Percentiles rank a stretch among this genome's conserved stretches.
phyloP scores from a whole-genome alignment of 2,113 vertebrate species.

The Procapra przewalskii region DNA sequence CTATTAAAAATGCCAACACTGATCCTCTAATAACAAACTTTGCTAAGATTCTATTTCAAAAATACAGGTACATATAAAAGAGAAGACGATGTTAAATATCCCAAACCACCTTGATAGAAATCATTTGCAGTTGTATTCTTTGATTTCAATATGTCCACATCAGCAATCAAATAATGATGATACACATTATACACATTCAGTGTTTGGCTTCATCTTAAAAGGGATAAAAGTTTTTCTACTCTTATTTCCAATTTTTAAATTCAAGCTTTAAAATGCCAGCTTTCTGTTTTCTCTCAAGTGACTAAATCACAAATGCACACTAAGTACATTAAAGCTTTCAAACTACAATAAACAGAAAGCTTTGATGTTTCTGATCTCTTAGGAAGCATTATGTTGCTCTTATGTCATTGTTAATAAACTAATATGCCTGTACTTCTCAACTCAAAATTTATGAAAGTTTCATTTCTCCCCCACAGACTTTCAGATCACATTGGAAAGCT shows the following conservation, averaged over 20 bases:
- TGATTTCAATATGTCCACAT: neutral
- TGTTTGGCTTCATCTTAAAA: slow-evolving; percentile 5
- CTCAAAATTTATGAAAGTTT: slow-evolving; percentile 22
- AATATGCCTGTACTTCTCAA: neutral
- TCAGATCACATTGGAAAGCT: neutral
- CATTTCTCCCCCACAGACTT: neutral
- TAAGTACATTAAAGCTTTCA: slow-evolving; percentile 23
- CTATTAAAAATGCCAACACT: neutral
- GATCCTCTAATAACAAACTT: neutral
- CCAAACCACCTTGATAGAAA: neutral
- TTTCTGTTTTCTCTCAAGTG: neutral
- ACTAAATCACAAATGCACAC: slow-evolving; percentile 9
- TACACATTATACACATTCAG: neutral
- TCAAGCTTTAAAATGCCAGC: neutral
- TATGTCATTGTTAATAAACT: neutral
- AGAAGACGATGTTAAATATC: neutral
- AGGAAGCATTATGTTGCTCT: neutral
- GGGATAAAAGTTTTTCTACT: slow-evolving; percentile 23
- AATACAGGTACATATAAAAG: neutral
- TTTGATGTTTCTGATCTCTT: neutral
- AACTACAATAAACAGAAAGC: slow-evolving; percentile 20
- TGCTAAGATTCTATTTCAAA: neutral
- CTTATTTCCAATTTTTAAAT: neutral
- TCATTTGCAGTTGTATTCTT: neutral
- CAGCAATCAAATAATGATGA: neutral